Evolutionary conservation across 2,113 vertebrate genomes (phyloP).

Genomic region (Procavia capensis): DNA sequence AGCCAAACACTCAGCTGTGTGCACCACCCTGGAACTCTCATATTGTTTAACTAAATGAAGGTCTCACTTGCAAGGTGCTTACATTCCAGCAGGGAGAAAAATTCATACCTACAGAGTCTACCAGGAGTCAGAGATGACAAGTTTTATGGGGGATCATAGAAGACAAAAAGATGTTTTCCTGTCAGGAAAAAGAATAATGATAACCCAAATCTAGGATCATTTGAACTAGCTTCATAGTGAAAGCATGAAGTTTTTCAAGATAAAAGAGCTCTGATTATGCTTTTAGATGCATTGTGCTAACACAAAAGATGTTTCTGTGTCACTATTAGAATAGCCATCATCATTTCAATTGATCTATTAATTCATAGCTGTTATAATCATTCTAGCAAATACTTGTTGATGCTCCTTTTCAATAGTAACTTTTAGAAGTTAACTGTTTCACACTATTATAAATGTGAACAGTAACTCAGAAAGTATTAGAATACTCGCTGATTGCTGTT

Average conservation of each 20-base stretch:
- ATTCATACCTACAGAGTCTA: accelerated
- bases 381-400: neutral
- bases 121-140: accelerated
- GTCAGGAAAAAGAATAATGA: neutral
- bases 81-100: neutral
- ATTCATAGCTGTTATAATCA: conserved; percentile 16
- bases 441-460: neutral
- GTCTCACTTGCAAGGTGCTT: neutral
- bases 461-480: neutral
- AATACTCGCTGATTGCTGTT: neutral
- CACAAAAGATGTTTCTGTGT: neutral
- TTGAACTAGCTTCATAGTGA: too few species aligned
- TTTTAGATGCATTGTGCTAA: neutral
- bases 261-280: neutral
- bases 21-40: too few species aligned
- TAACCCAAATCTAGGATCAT: accelerated
- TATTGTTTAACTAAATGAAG: neutral
- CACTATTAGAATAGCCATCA: neutral
- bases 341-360: neutral
- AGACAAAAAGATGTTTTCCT: neutral
- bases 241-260: neutral
- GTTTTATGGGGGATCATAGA: neutral
- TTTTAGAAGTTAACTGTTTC: conserved; percentile 23
- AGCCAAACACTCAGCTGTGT: too few species aligned
- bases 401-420: neutral